phyloP scores from a whole-genome alignment of 2,888 invertebrate genomes.

The Diogma glabrata region DNA sequence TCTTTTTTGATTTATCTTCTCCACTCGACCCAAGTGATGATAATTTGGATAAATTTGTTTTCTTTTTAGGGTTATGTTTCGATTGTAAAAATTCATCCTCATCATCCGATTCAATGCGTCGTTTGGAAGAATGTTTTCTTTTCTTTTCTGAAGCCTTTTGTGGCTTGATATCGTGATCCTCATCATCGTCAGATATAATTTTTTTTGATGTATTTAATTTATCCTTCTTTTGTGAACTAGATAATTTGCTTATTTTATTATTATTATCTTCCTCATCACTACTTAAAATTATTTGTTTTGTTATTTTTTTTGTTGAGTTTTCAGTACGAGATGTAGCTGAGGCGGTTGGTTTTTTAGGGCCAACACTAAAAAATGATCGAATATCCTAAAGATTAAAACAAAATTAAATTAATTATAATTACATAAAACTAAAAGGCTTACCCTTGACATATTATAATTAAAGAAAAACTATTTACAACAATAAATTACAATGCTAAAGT shows the following conservation, averaged over 20 bases:
- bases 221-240: neutral
- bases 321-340: neutral
- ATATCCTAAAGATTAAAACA: conserved; percentile 44
- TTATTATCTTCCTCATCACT: conserved; percentile 6
- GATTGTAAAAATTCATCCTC: conserved; percentile 36
- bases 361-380: conserved; percentile 42
- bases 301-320: neutral
- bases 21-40: too few species aligned
- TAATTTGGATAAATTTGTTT: neutral
- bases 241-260: neutral
- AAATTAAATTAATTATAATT: neutral
- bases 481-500: too few species aligned
- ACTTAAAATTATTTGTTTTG: neutral
- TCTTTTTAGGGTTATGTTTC: conserved; percentile 16
- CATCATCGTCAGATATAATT: conserved; percentile 50
- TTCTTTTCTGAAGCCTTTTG: neutral
- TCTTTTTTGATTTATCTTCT: conserved; percentile 24
- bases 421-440: neutral
- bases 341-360: conserved; percentile 26
- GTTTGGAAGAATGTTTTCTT: conserved; percentile 19
- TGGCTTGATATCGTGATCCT: conserved; percentile 32
- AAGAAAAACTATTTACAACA: too few species aligned
- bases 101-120: conserved; percentile 35
- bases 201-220: too few species aligned
- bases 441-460: neutral